Percentiles rank a stretch among this genome's conserved stretches.
phyloP scores from a whole-genome alignment of 2,888 invertebrate genomes.

The Drosophila atroscutellata region DNA sequence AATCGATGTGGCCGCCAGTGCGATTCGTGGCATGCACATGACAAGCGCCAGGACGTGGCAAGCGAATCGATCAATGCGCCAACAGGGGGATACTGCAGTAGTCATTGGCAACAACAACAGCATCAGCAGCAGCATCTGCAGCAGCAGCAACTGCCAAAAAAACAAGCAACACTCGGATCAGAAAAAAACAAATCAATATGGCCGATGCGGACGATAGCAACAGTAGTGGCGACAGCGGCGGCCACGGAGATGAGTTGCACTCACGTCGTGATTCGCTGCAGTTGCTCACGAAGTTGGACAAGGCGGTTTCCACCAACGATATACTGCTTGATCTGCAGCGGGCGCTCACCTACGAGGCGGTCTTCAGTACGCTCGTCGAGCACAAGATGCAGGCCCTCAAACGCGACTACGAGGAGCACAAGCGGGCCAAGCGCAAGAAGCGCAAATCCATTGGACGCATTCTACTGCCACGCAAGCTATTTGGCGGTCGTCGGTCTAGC shows the following conservation, averaged over 20 bases:
- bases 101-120: constrained; percentile 51
- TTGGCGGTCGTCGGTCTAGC: constrained; percentile 69
- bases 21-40: constrained; percentile 61
- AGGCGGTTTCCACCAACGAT: constrained; percentile 85
- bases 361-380: constrained; percentile 84
- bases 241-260: constrained; percentile 25
- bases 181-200: constrained; percentile 46
- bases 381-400: constrained; percentile 85
- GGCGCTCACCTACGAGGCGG: constrained; percentile 84
- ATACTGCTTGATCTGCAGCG: constrained; percentile 83
- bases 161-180: constrained; percentile 38
- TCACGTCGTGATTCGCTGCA: constrained; percentile 46
- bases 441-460: constrained; percentile 83
- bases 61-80: constrained; percentile 51
- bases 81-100: constrained; percentile 70
- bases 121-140: constrained; percentile 34
- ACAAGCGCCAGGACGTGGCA: constrained; percentile 51
- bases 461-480: constrained; percentile 82
- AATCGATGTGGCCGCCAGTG: constrained; percentile 42
- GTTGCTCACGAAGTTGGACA: constrained; percentile 81
- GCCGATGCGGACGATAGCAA: constrained; percentile 77
- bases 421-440: constrained; percentile 82
- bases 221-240: constrained; percentile 56
- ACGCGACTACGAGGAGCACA: constrained; percentile 84
- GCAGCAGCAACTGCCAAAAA: constrained; percentile 34